Evolutionary conservation across 1,140 invertebrate species (phyloP).

Genomic region (Sitophilus oryzae): DNA sequence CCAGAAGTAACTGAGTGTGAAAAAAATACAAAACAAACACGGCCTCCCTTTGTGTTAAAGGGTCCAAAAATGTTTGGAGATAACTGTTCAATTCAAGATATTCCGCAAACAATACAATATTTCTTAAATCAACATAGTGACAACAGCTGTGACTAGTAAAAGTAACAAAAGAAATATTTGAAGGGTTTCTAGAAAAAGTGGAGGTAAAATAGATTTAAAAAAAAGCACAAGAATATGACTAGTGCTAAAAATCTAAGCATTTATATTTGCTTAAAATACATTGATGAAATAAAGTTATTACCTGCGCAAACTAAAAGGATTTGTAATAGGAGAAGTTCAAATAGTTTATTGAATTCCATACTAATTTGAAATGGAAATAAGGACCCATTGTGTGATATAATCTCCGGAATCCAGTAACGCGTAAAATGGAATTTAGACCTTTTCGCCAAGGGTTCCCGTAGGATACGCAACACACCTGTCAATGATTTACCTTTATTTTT

Average conservation of each 20-base stretch:
- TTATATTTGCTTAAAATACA: too few species aligned
- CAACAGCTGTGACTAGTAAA: background rate
- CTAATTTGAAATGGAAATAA: background rate
- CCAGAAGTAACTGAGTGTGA: too few species aligned
- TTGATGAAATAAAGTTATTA: too few species aligned
- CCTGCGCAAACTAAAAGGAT: background rate
- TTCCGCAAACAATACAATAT: background rate
- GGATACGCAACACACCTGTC: background rate
- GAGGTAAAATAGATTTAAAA: too few species aligned
- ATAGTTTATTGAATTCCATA: background rate
- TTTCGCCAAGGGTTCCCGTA: background rate
- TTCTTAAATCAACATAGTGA: background rate
- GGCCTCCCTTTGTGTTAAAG: background rate
- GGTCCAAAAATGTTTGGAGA: background rate
- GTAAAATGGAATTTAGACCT: background rate
- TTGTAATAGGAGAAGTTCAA: background rate
- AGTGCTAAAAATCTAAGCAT: too few species aligned
- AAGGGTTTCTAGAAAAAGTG: too few species aligned
- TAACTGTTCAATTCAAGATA: background rate
- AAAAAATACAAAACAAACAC: too few species aligned
- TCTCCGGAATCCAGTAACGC: background rate
- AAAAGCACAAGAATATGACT: too few species aligned
- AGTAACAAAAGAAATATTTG: too few species aligned
- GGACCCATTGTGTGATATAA: background rate
- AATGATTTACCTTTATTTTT: too few species aligned